Evolutionary conservation across 64 coral and sea anemone species (phyloP).

Genomic region (Acropora tenuis): DNA sequence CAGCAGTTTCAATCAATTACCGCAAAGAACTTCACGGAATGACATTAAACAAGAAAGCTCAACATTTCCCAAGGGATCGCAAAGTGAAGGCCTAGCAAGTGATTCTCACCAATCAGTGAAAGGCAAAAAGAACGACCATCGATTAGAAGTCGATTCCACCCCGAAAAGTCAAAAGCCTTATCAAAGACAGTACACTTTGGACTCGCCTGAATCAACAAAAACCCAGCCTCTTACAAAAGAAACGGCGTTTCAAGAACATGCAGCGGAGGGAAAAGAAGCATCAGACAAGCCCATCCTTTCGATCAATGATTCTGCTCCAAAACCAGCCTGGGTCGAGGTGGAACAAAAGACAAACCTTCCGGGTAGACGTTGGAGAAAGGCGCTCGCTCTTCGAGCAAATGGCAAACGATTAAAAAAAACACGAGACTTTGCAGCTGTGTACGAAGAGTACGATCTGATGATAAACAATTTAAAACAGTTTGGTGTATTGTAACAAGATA

Average conservation of each 20-base stretch:
- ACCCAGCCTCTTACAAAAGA: background rate
- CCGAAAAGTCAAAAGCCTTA: background rate
- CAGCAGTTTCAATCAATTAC: background rate
- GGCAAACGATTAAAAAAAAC: background rate
- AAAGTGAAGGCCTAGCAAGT: background rate
- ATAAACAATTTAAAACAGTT: background rate
- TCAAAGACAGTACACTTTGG: background rate
- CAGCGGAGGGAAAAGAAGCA: background rate
- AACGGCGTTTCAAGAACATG: too few species aligned
- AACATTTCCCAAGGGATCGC: background rate
- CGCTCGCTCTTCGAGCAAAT: background rate
- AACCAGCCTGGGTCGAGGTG: background rate
- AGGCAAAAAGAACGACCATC: background rate
- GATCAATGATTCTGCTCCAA: background rate
- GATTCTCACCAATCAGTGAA: background rate
- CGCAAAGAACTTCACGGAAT: background rate
- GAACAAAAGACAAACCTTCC: background rate
- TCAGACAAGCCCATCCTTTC: background rate
- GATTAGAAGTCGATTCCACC: background rate
- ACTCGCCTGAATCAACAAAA: background rate
- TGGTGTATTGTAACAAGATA: background rate
- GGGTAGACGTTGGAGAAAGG: background rate
- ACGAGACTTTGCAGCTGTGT: background rate
- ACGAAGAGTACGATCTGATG: slow-evolving; percentile 42
- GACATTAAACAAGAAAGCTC: background rate